Evolutionary conservation across 2,113 vertebrate genomes (phyloP), one percentile per base, ranked within the genome.

Genomic region (Myxocyprinus asiaticus): DNA sequence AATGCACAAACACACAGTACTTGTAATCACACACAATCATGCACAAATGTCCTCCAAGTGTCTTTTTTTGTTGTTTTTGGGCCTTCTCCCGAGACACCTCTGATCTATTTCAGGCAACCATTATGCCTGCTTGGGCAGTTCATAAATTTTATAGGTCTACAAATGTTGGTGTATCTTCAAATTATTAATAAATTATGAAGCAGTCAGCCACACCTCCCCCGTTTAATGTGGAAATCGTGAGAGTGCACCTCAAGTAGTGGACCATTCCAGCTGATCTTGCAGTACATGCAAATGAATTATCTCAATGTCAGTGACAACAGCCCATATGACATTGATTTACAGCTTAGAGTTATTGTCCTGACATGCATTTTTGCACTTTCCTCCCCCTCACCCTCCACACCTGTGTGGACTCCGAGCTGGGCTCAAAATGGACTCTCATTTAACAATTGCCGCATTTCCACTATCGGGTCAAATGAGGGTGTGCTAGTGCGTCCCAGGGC

Each of bases 141-240:
- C 14, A 50, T 15, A 12, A 71, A 67, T 67, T 61, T 10, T 0
- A 15, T 61, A 33, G 22, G 11, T 50, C 66, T 69, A 8, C 33
- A 67, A 67, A 50, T n/a, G 5, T 47, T 80, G 62, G 45, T 17
- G 48, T 11, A 3, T 71, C 44, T 61, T 71, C 67, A 15, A 17
- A 73, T 14, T n/a, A 51, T 71, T 3, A 73, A 15, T 62, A 44
- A 70, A 53, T 48, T n/a, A 80, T 62, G 76, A 67, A 72, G 56
- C 44, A 15, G 33, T 70, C 10, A 48, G 33, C 64, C 10, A 48
- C 43, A 72, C 72, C 10, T 62, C 67, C 68, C 44, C 69, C 33
- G 50, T 67, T 61, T 51, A 47, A 45, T 71, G 17, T 73, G 17
- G 5, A 33, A 9, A 74, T 22, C 3, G 15, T 9, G 53, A 53